Percentiles rank a stretch among this genome's conserved stretches.
phyloP scores from a whole-genome alignment of 2,888 invertebrate genomes.

The Sceliomorpha sp. region DNA sequence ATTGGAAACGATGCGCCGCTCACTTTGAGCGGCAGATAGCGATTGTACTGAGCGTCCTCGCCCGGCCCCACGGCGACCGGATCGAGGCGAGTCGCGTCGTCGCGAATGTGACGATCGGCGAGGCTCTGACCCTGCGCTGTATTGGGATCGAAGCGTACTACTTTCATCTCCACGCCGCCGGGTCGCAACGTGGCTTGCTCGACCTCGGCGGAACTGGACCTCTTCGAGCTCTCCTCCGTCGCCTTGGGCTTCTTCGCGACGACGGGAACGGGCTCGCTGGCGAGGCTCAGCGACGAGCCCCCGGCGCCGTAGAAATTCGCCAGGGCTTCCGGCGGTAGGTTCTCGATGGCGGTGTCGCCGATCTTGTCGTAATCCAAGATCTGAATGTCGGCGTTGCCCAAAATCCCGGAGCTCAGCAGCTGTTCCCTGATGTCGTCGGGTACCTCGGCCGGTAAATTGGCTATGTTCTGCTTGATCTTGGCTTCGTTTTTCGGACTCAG shows the following conservation, averaged over 20 bases:
- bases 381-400: slow-evolving; percentile 93
- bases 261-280: slow-evolving; percentile 86
- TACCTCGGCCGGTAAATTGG: slow-evolving; percentile 89
- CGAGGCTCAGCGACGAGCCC: slow-evolving; percentile 85
- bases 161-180: slow-evolving; percentile 90
- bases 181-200: slow-evolving; percentile 79
- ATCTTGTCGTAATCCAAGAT: slow-evolving; percentile 93
- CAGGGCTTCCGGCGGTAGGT: slow-evolving; percentile 90
- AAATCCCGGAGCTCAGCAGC: slow-evolving; percentile 90
- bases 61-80: slow-evolving; percentile 85
- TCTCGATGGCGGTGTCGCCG: slow-evolving; percentile 91
- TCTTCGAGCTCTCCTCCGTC: slow-evolving; percentile 58
- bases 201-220: slow-evolving; percentile 62
- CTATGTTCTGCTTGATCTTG: slow-evolving; percentile 77
- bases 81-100: slow-evolving; percentile 87
- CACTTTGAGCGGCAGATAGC: slow-evolving; percentile 91
- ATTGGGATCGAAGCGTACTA: slow-evolving; percentile 89
- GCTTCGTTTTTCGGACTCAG: slow-evolving; percentile 82
- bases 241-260: slow-evolving; percentile 81
- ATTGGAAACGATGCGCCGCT: slow-evolving; percentile 92
- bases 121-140: slow-evolving; percentile 87
- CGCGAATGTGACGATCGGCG: slow-evolving; percentile 86
- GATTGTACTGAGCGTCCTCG: slow-evolving; percentile 85
- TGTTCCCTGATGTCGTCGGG: slow-evolving; percentile 93
- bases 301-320: slow-evolving; percentile 94